These are phyloP conservation scores for Cremastobaeus sp. DNA, from an alignment of 2,888 invertebrate genomes.

Conservation along the genomic window DNA sequence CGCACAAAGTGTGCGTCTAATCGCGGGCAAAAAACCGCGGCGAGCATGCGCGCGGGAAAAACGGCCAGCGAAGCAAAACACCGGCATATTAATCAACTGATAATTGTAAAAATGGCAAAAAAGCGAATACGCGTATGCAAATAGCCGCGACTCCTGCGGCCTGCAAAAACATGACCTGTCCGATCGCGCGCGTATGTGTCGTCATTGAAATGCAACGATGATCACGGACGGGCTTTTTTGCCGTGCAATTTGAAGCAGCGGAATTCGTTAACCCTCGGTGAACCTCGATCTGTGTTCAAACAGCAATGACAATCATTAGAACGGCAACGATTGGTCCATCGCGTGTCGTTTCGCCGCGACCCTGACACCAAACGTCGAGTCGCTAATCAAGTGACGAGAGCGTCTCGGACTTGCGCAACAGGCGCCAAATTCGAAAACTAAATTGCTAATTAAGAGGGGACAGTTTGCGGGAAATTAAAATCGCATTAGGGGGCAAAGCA, in stretches of 20 bases:
- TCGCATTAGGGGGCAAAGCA: too few species aligned
- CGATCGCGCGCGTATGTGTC: conserved; percentile 32
- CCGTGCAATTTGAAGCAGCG: conserved; percentile 11
- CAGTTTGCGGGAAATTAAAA: too few species aligned
- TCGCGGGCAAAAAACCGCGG: conserved; percentile 36
- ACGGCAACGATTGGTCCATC: conserved; percentile 3
- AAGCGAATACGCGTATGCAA: conserved; percentile 43
- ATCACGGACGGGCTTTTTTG: conserved; percentile 21
- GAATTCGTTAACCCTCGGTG: conserved; percentile 40
- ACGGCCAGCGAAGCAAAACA: conserved; percentile 31
- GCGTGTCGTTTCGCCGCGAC: conserved; percentile 9
- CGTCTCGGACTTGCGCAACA: too few species aligned
- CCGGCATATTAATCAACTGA: conserved; percentile 52
- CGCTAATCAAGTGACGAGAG: conserved; percentile 15
- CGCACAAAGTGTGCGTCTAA: conserved; percentile 50
- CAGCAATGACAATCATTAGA: conserved; percentile 1
- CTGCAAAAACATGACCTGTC: conserved; percentile 46
- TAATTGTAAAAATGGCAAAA: conserved; percentile 46
- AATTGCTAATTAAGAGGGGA: too few species aligned
- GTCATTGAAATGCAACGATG: conserved; percentile 49
- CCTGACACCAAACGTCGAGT: conserved; percentile 20
- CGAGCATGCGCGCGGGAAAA: conserved; percentile 44
- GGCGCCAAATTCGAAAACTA: too few species aligned
- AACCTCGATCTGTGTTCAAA: conserved; percentile 12
- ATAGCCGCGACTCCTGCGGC: conserved; percentile 21